These are phyloP conservation scores for Platycnemis pennipes DNA, from an alignment of 2,888 invertebrate species.

Conservation along the genomic window DNA sequence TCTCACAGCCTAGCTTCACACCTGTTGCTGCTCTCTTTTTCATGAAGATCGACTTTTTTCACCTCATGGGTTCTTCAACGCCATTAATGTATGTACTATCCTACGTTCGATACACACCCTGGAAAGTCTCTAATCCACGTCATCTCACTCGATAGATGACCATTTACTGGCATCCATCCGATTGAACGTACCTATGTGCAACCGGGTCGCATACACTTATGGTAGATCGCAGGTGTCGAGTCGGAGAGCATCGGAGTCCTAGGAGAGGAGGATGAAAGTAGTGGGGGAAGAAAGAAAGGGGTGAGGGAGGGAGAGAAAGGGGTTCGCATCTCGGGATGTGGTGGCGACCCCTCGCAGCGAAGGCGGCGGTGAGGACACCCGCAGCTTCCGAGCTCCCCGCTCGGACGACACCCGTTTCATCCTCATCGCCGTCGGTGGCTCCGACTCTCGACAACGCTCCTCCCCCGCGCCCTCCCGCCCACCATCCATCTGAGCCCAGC, in stretches of 20 bases:
- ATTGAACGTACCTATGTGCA: no score
- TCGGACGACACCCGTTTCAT: neutral
- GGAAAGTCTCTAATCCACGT: no score
- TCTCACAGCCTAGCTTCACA: no score
- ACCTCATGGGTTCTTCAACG: no score
- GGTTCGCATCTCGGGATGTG: conserved; percentile 6
- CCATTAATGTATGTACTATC: no score
- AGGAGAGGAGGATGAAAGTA: neutral
- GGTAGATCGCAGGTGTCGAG: neutral
- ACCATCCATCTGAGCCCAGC: conserved; percentile 17
- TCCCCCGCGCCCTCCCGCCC: neutral
- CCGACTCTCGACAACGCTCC: neutral
- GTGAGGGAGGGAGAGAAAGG: conserved; percentile 26
- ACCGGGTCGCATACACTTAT: neutral
- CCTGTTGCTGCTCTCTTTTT: no score
- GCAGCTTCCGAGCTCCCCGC: conserved; percentile 40
- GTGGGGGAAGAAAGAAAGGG: neutral
- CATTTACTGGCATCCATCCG: no score
- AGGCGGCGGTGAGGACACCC: conserved; percentile 43
- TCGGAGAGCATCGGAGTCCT: neutral
- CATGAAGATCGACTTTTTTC: no score
- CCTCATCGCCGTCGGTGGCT: neutral
- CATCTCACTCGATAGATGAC: no score
- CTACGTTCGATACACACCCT: no score
- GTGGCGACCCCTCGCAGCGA: conserved; percentile 35